Percentiles rank a stretch among this genome's conserved stretches.
Conservation (phyloP, 2,888 invertebrate species). For the Cephus sareptanus region DNA sequence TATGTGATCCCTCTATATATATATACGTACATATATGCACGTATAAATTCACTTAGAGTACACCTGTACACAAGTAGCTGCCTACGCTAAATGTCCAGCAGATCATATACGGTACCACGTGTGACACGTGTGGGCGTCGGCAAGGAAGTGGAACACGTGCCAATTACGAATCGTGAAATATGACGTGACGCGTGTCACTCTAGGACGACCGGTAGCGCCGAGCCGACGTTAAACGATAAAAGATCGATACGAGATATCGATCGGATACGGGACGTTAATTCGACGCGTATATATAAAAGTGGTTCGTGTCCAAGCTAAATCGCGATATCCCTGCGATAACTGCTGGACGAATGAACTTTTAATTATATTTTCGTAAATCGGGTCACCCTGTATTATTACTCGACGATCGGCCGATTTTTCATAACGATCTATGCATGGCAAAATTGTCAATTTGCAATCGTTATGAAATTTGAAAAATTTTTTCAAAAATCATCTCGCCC, state of each 20-base stretch:
- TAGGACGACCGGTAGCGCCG: background rate
- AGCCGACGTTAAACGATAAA: background rate
- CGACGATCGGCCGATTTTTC: background rate
- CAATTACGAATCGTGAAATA: background rate
- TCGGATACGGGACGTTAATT: background rate
- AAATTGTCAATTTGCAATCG: accelerated
- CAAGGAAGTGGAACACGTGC: background rate
- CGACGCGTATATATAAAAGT: background rate
- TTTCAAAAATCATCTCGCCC: background rate
- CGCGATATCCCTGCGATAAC: background rate
- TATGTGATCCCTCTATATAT: background rate
- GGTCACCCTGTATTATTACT: background rate
- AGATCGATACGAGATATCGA: background rate
- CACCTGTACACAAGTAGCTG: slow-evolving; percentile 7
- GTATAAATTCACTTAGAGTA: background rate
- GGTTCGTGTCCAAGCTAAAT: background rate
- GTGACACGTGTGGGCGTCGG: slow-evolving; percentile 46
- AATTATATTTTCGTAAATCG: background rate
- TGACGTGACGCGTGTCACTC: background rate
- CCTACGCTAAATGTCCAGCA: slow-evolving; percentile 40
- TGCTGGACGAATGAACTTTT: background rate
- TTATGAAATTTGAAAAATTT: background rate
- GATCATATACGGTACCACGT: slow-evolving; percentile 41
- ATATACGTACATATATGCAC: background rate
- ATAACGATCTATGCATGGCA: background rate